Evolutionary conservation across 1,140 invertebrate species (phyloP).

Genomic region (Drosophila orosa): DNA sequence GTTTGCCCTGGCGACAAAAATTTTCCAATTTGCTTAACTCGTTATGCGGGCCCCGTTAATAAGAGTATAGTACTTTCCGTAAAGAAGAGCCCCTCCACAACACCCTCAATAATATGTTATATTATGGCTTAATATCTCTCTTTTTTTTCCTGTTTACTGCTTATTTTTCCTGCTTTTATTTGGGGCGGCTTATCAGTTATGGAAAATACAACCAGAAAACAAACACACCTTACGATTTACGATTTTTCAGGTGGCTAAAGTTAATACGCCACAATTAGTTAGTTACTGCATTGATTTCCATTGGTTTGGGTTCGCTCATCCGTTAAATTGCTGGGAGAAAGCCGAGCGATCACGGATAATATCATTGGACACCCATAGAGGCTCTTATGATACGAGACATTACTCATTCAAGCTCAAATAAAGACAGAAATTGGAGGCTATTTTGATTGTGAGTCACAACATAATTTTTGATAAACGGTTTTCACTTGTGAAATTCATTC

Average conservation of each 20-base stretch:
- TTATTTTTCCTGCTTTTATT: neutral
- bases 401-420: conserved; percentile 11
- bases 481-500: neutral
- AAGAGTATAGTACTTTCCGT: conserved; percentile 47
- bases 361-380: conserved; percentile 2
- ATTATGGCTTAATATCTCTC: conserved; percentile 17
- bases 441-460: conserved; percentile 8
- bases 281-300: conserved; percentile 42
- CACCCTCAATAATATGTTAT: conserved; percentile 28
- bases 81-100: conserved; percentile 14
- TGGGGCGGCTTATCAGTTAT: conserved; percentile 1
- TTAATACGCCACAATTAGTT: conserved; percentile 12
- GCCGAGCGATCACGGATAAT: conserved; percentile 11
- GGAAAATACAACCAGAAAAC: neutral
- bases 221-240: conserved; percentile 17
- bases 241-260: neutral
- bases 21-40: conserved; percentile 76
- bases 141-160: neutral
- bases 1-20: conserved; percentile 53
- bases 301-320: conserved; percentile 3
- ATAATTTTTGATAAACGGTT: neutral
- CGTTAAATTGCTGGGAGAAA: conserved; percentile 38
- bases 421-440: neutral
- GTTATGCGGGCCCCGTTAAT: conserved; percentile 69
- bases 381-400: neutral